These are phyloP conservation scores for Diplogasteroides magnus DNA, from an alignment of 1,140 invertebrate genomes.

Conservation along the genomic window DNA sequence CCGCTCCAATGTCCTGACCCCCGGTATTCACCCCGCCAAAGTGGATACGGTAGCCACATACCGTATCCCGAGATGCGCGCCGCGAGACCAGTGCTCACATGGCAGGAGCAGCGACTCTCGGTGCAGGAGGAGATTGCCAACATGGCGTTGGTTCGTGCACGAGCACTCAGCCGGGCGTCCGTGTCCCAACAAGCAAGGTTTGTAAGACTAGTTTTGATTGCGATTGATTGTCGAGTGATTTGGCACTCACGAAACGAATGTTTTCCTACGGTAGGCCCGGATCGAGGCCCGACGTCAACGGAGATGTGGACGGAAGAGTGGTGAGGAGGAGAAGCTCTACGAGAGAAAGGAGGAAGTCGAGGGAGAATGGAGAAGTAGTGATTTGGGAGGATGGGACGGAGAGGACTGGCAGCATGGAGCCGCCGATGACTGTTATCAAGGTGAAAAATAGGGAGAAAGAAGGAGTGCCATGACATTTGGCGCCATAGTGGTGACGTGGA, in stretches of 20 bases:
- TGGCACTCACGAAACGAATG: too few relatives aligned
- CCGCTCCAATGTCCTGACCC: background rate
- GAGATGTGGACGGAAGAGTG: background rate
- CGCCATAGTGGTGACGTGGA: too few relatives aligned
- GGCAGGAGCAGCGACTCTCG: background rate
- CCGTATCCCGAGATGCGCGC: too few relatives aligned
- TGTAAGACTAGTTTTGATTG: background rate
- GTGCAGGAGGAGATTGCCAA: background rate
- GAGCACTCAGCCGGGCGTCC: background rate
- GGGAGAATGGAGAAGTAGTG: conserved; percentile 11
- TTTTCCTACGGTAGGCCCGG: conserved; percentile 1
- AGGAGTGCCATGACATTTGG: too few relatives aligned
- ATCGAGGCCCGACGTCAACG: background rate
- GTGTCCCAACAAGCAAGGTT: conserved; percentile 11
- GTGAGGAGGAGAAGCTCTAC: background rate
- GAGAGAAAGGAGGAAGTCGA: conserved; percentile 4
- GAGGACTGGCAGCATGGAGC: too few relatives aligned
- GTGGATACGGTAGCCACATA: too few relatives aligned
- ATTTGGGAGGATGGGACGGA: too few relatives aligned
- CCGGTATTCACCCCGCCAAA: too few relatives aligned
- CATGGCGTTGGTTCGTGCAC: background rate
- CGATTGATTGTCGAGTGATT: too few relatives aligned
- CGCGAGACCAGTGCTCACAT: background rate
- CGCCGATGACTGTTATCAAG: too few relatives aligned
- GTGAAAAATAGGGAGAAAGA: too few relatives aligned